Evolutionary conservation across 2,113 vertebrate species (phyloP).

Genomic region (Athene noctua): DNA sequence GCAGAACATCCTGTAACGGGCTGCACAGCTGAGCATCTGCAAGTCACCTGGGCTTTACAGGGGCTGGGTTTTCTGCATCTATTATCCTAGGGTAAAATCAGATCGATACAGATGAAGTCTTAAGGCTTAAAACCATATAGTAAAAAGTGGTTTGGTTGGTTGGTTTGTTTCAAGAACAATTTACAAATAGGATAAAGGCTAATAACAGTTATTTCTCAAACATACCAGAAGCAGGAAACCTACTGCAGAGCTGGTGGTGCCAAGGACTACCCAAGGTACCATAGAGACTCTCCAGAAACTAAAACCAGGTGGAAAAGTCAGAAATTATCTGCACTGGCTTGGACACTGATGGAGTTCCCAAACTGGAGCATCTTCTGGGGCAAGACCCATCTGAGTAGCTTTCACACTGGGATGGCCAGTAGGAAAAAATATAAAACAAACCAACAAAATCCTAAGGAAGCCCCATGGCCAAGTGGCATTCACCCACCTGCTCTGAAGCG

Average conservation of each 20-base stretch:
- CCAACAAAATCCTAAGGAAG: not conserved
- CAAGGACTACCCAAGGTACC: not conserved
- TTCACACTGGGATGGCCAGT: not conserved
- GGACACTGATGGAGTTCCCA: not conserved
- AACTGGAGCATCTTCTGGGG: not conserved
- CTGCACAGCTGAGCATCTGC: not conserved
- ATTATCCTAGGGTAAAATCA: not conserved
- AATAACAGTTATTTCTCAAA: not conserved
- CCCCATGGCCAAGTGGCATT: rapidly evolving
- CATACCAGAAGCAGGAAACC: not conserved
- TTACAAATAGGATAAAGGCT: not conserved
- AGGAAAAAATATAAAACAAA: not conserved
- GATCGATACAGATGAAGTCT: not conserved
- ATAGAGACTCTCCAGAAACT: not conserved
- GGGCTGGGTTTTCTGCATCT: not conserved
- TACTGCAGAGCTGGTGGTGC: not conserved
- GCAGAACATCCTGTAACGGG: not conserved
- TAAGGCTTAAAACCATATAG: not conserved
- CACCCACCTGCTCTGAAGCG: not conserved
- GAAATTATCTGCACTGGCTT: not conserved
- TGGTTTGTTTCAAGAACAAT: not conserved
- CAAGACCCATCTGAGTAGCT: not conserved
- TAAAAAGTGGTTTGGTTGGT: not conserved
- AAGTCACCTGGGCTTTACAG: not conserved
- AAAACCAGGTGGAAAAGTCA: not conserved